phyloP scores from a whole-genome alignment of 2,888 invertebrate genomes.

The Sturmia bella region DNA sequence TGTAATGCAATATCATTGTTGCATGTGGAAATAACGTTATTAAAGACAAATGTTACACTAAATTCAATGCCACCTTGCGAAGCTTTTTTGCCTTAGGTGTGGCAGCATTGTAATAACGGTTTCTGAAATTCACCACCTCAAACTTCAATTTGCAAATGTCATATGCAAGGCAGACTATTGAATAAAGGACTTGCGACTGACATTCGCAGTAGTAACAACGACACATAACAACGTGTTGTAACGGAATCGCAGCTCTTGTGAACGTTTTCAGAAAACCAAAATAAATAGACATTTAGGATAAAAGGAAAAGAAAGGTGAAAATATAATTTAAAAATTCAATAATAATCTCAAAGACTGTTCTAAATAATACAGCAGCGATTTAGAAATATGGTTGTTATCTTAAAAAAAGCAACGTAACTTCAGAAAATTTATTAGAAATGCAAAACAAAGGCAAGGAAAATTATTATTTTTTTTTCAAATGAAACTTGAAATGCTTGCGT shows the following conservation, averaged over 20 bases:
- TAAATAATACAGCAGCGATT: background rate
- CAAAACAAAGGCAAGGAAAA: background rate
- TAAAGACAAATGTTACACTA: background rate
- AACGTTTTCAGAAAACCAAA: conserved; percentile 36
- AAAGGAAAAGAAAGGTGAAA: conserved; percentile 19
- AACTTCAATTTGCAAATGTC: conserved; percentile 57
- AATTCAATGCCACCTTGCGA: conserved; percentile 33
- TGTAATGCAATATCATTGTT: no score
- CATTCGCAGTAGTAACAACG: conserved; percentile 74
- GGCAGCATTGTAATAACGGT: conserved; percentile 76
- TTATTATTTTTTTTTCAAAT: background rate
- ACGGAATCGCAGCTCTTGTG: conserved; percentile 51
- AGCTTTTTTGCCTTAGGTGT: conserved; percentile 64
- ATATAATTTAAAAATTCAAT: background rate
- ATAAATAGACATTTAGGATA: conserved; percentile 30
- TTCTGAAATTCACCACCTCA: conserved; percentile 58
- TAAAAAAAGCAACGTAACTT: no score
- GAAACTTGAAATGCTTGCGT: conserved; percentile 7
- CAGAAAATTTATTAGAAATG: background rate
- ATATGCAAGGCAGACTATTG: conserved; percentile 45
- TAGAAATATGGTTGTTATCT: no score
- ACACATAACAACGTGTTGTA: conserved; percentile 71
- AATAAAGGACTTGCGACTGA: conserved; percentile 75
- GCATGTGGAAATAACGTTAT: background rate
- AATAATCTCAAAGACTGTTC: conserved; percentile 7